Base-by-base conservation (phyloP, 2,888 invertebrate species). In the Archips xylosteana region DNA sequence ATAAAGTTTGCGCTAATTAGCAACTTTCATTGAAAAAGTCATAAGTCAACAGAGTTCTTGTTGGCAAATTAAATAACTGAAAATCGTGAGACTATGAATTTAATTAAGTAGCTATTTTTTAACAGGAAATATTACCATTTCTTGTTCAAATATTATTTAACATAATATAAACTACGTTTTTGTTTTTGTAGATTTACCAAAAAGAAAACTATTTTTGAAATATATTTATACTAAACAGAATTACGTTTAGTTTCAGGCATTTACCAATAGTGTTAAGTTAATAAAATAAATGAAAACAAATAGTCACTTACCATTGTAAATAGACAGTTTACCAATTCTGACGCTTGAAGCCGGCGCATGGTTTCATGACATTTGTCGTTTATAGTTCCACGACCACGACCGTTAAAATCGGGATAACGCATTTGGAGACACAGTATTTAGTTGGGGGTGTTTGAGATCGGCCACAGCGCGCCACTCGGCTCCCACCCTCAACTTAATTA, bases 401-500 rank as follows among this genome's bases (percentile, higher is more conserved):
- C 10, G 42, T 62, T 70, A 23, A 51, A 42, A 54, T 42, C 15
- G 51, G 49, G 9, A 8, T 15, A 32, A 68, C 62, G 42, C 45
- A 68, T 76, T 73, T 85, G 85, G 81, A 83, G 83, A 83, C 81
- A 85, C 82, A 82, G 82, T 85, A 85, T 77, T 75, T 78, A 83
- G 80, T 77, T 77, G 81, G 47, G 54, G 64, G 82, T 85, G 87
- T 80, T 83, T 15, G 12, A 42, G 45, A 72, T 82, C 80, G 78
- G 79, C 77, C 81, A 77, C 81, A 78, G 80, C 82, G 77, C 80
- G 47, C 47, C 34, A 82, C 83, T 80, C 85, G 81, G 81, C 87
- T 85, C 81, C 87, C 81, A 80, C 81, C 85, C 87, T 83, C 86
- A 84, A 81, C 83, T 85, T 91, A 91, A 92, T 92, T 92, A 91